These are phyloP conservation scores for Cinara cedri DNA, from an alignment of 2,888 invertebrate species.

Conservation along the genomic window DNA sequence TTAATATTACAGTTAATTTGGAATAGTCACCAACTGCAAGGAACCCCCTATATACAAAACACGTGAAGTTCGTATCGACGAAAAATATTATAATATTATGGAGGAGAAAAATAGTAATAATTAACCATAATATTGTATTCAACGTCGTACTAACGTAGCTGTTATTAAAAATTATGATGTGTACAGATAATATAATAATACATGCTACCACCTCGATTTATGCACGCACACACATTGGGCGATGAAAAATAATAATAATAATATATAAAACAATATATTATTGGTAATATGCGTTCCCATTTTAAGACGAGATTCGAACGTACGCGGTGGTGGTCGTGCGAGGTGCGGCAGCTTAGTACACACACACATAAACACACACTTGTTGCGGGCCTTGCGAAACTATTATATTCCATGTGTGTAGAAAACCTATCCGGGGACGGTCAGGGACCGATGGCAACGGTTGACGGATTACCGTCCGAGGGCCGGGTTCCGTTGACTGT, in stretches of 20 bases:
- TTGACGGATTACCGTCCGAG: neutral
- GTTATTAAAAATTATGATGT: neutral
- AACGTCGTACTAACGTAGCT: too few relatives aligned
- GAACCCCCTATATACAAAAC: neutral
- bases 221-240: neutral
- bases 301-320: conserved; percentile 8
- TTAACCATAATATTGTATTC: neutral
- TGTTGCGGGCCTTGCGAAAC: too few relatives aligned
- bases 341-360: conserved; percentile 57
- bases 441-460: conserved; percentile 15
- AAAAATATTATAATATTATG: neutral
- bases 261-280: conserved; percentile 19
- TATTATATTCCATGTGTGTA: neutral
- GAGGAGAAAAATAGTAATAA: neutral
- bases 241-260: conserved; percentile 14
- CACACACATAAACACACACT: too few relatives aligned
- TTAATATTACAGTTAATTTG: too few relatives aligned
- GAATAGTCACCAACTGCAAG: neutral
- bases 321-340: conserved; percentile 26
- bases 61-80: neutral
- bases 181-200: neutral
- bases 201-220: neutral
- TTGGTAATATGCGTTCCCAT: conserved; percentile 21
- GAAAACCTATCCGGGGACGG: conserved; percentile 52
- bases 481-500: conserved; percentile 34